These are phyloP conservation scores for Sterna hirundo DNA, from an alignment of 2,113 vertebrate species.

Conservation along the genomic window DNA sequence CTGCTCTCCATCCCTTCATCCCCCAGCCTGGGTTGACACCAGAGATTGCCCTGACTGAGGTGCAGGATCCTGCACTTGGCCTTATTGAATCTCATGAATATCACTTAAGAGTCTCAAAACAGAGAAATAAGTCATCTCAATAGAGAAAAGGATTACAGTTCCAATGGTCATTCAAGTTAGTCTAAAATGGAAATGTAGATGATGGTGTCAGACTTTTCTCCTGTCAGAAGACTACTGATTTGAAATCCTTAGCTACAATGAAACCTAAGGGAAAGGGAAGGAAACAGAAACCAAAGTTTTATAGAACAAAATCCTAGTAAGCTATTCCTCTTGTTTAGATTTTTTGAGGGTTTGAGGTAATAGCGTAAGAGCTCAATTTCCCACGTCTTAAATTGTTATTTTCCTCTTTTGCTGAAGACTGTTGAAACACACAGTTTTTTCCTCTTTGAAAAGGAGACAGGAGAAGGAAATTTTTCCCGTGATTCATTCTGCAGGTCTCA, in stretches of 20 bases:
- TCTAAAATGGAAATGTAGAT: not conserved
- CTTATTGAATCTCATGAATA: not conserved
- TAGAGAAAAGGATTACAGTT: not conserved
- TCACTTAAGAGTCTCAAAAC: not conserved
- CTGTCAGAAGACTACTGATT: not conserved
- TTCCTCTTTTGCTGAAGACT: not conserved
- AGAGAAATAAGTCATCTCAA: not conserved
- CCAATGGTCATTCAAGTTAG: not conserved
- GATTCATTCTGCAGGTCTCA: not conserved
- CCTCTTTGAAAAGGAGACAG: not conserved
- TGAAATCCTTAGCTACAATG: not conserved
- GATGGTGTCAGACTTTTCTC: not conserved
- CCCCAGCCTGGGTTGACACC: rapidly evolving
- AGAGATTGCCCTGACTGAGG: rapidly evolving
- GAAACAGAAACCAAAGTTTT: not conserved
- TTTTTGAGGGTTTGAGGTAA: not conserved
- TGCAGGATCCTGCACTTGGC: not conserved
- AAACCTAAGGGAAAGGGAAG: not conserved
- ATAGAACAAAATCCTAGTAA: not conserved
- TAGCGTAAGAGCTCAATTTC: not conserved
- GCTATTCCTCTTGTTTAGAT: not conserved
- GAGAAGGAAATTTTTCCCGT: not conserved
- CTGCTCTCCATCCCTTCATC: not conserved
- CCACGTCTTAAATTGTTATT: not conserved
- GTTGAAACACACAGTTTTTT: not conserved